These are phyloP conservation scores for Ovis aries DNA, from an alignment of 2,113 vertebrate species.

Conservation along the genomic window ARS-UI_Ramb_v3.0 NC_056055.1:231533001-231533500, in stretches of 20 bases:
- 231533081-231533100: neutral
- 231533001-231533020: neutral
- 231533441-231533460: neutral
- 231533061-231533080: neutral
- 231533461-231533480: neutral
- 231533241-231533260: neutral
- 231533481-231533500: neutral
- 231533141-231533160: neutral
- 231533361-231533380: neutral
- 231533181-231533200: neutral
- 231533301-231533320: neutral
- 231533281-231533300: neutral
- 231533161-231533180: neutral
- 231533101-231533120: neutral
- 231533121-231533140: neutral
- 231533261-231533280: neutral
- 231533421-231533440: neutral
- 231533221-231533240: neutral
- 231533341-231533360: neutral
- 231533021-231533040: neutral
- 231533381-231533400: neutral
- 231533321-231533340: neutral
- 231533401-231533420: neutral
- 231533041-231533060: constrained; percentile 20
- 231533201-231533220: neutral